Evolutionary conservation across 2,113 vertebrate genomes (phyloP).

Genomic region (Paramormyrops kingsleyae): DNA sequence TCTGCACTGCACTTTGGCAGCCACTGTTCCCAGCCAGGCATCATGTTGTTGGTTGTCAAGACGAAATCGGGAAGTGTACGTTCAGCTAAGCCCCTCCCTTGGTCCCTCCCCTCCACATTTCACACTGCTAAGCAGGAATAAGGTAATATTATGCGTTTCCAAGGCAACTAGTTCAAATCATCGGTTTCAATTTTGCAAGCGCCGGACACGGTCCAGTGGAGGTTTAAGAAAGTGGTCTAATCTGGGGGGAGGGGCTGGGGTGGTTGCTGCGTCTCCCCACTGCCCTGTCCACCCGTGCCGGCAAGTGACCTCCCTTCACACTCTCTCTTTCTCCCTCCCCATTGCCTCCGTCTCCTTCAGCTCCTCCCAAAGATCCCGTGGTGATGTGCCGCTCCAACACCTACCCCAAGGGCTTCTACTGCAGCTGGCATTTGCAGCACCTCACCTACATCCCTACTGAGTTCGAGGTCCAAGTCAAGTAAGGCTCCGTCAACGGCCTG

Average conservation of each 20-base stretch:
- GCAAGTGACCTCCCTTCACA: background rate
- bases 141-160: conserved; percentile 37
- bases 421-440: conserved; percentile 84
- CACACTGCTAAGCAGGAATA: conserved; percentile 16
- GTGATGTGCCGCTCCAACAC: conserved; percentile 91
- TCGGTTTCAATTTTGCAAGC: conserved; percentile 38
- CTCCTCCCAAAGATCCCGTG: conserved; percentile 69
- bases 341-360: conserved; percentile 45
- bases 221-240: conserved; percentile 52
- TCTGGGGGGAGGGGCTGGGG: conserved; percentile 52
- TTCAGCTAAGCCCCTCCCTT: background rate
- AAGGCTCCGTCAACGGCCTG: conserved; percentile 50
- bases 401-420: conserved; percentile 96
- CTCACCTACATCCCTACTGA: conserved; percentile 82
- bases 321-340: background rate
- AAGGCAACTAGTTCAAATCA: conserved; percentile 41
- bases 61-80: background rate
- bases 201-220: conserved; percentile 34
- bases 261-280: conserved; percentile 43
- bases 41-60: background rate
- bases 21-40: background rate
- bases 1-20: background rate
- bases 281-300: background rate
- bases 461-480: conserved; percentile 90
- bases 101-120: conserved; percentile 18